A percentile compares a stretch with the other conserved stretches of the same genome.
Conservation (phyloP, 92 coral and sea anemone species). For the Nematostella vectensis region DNA sequence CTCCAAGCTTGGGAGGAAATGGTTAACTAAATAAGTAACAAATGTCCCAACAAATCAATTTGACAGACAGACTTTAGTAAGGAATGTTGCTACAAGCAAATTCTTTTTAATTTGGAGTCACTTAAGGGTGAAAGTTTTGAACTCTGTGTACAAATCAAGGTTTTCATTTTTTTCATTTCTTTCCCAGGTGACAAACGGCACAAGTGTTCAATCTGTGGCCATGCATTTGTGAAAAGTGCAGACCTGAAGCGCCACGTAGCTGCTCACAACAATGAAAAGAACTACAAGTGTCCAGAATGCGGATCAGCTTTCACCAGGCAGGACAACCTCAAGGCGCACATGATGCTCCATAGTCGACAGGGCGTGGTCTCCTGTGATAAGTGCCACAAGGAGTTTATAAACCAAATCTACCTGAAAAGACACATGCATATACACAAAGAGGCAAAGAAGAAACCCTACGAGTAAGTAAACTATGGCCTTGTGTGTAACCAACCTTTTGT, state of each 20-base stretch:
- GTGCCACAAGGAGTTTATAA: conserved; percentile 81
- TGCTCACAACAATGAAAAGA: conserved; percentile 77
- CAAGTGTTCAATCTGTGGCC: conserved; percentile 64
- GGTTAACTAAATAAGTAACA: no score
- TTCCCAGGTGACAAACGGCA: conserved; percentile 75
- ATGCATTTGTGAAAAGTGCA: conserved; percentile 87
- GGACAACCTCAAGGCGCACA: conserved; percentile 81
- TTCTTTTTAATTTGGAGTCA: no score
- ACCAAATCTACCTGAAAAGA: conserved; percentile 62
- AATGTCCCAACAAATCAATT: no score
- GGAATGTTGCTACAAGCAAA: no score
- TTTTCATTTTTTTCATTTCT: no score
- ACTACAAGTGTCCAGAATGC: conserved; percentile 65
- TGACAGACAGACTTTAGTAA: background rate
- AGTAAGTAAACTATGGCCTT: no score
- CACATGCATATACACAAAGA: conserved; percentile 87
- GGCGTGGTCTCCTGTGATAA: conserved; percentile 69
- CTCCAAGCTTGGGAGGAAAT: no score
- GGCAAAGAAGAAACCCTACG: conserved; percentile 88
- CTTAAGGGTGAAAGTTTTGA: no score
- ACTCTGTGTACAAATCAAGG: no score
- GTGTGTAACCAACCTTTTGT: no score
- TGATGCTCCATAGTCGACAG: conserved; percentile 64
- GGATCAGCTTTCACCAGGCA: conserved; percentile 69
- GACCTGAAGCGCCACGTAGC: conserved; percentile 87